Evolutionary conservation across 2,888 invertebrate genomes (phyloP), one percentile per base, ranked within the genome.

Genomic region (Vesta saturnalis): DNA sequence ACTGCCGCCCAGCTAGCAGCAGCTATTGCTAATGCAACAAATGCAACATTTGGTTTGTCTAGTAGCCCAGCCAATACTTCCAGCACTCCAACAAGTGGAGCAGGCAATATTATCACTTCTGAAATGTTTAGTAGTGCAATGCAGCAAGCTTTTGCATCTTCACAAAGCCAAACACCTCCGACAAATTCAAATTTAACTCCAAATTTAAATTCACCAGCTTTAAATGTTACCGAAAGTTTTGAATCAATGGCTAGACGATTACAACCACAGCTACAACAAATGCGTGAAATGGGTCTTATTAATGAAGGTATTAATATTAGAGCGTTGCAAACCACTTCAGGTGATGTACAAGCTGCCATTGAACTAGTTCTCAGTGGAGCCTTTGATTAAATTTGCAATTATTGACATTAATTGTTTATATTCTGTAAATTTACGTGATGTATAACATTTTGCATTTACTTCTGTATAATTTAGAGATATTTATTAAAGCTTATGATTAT

Each of bases 281-380:
- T 98, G 94, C 89, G 92, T 73, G 96, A 97, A 81, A 92, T 97
- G 89, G 97, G 97, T 0, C 90, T 98, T 16, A 85, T 89, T 21
- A 92, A 97, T 83, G 94, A 96, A 79, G 88, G 89, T 1, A 86
- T 93, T 60, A 96, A 96, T 81, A 84, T 94, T n/a, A 90, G 94
- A 74, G 97, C 95, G 1, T 85, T 98, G 46, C 89, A 92, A 72
- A 90, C 93, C 62, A 92, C 93, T 56, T 82, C 85, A 74, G 97
- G 97, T 61, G 94, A 97, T 81, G 92, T 97, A 1, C 94, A 95
- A 79, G 93, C 93, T 16, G 97, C 97, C 14, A 91, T 97, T 64
- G 95, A 97, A 82, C 87, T 97, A 60, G 92, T 98, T 18, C 93
- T 97, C 79, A 92, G 87, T 74, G 90, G 90, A 43, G 83, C 83